Base-by-base conservation (phyloP, 2,113 vertebrate species). In the Platycercus adscitus region DNA sequence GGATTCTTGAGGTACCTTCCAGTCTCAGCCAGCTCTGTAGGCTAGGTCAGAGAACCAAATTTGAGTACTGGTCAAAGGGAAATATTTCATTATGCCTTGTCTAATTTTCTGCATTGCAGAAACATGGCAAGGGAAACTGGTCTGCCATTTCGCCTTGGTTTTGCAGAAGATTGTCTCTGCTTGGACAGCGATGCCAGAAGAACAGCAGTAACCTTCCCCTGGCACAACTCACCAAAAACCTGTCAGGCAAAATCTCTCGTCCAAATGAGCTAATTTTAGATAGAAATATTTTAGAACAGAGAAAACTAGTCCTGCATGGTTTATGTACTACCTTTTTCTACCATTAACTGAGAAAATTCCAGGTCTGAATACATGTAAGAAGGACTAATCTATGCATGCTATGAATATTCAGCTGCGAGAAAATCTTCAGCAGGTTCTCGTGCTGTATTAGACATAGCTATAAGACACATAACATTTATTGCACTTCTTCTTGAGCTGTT, bases 81-180 rank as follows among this genome's bases (percentile, higher is more conserved):
- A 77, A 61, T 61, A 47, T 31, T 44, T n/a, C 44, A 25, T 71
- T 60, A 52, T 17, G 10, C 10, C 66, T 79, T 39, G 16, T 15
- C 28, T 77, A 26, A n/a, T 87, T 65, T 82, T 92, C 81, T 92
- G 84, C 81, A 64, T 76, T 95, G 91, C 86, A 94, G 87, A 80
- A 61, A 69, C 14, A 3, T 2, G 16, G 81, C 47, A 50, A 86
- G 73, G 35, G 69, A 81, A 84, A 65, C 0, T 4, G 52, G 53
- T 60, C 70, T 85, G 61, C 70, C 44, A 14, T 58, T 72, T 94
- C 86, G 73, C 75, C 81, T 72, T 29, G 6, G 53, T 63, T 93
- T 89, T 85, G 73, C 86, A 87, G 81, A 26, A 26, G 66, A 91
- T 25, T 35, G 7, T 69, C 80, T 1, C 60, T 53, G 76, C 73